A percentile compares a stretch with the other conserved stretches of the same genome.
phyloP scores from a whole-genome alignment of 2,797 vertebrate genomes.

The Anableps anableps region DNA sequence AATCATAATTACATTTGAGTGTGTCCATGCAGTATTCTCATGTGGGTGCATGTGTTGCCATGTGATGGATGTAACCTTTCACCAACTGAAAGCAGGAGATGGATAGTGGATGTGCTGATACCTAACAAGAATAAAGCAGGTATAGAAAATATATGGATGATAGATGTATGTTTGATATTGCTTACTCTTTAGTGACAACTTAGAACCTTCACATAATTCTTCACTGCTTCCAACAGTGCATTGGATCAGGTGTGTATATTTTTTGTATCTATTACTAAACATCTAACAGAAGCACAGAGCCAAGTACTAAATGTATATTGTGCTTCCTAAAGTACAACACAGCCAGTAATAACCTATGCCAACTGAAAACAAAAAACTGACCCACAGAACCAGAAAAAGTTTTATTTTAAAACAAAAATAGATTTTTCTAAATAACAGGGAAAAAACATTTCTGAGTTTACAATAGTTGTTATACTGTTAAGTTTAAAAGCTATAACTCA shows the following conservation, averaged over 20 bases:
- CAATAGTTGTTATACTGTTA: constrained; percentile 21
- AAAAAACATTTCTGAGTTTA: constrained; percentile 1
- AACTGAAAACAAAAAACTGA: neutral
- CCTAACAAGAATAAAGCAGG: too few species aligned
- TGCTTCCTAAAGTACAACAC: neutral
- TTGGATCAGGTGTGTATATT: neutral
- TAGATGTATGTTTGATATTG: too few species aligned
- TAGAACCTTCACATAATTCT: neutral
- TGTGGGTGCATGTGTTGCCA: neutral
- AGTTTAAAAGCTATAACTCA: constrained; percentile 24
- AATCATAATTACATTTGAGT: neutral
- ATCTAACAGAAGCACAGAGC: neutral
- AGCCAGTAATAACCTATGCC: neutral
- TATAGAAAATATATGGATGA: too few species aligned
- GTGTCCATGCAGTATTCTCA: neutral
- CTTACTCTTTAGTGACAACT: neutral
- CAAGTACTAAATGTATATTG: neutral
- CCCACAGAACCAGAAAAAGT: neutral
- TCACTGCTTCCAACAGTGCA: neutral
- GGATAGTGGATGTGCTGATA: too few species aligned
- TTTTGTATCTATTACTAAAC: neutral
- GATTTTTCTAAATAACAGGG: neutral
- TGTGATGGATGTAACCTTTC: too few species aligned
- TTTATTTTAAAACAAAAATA: too few species aligned
- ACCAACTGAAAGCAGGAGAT: too few species aligned